phyloP scores from a whole-genome alignment of 53 echinoderm and acorn worm genomes.

The Paracentrotus lividus region DNA sequence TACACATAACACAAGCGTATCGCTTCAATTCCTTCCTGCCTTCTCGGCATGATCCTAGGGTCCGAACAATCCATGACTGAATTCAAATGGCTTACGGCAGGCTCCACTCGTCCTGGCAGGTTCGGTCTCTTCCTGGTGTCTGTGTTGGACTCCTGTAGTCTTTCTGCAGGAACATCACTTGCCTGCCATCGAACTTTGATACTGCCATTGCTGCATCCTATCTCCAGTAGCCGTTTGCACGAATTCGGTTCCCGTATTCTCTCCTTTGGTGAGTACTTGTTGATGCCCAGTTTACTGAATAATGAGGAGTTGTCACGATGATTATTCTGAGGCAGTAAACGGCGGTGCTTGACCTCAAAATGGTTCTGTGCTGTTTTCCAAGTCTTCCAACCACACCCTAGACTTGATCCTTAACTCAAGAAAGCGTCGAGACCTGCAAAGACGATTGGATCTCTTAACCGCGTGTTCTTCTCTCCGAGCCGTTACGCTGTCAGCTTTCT shows the following conservation, averaged over 20 bases:
- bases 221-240: slow-evolving; percentile 75
- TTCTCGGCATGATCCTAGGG: slow-evolving; percentile 70
- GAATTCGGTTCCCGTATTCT: slow-evolving; percentile 72
- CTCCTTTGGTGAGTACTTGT: slow-evolving; percentile 75
- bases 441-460: not conserved
- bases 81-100: slow-evolving; percentile 79
- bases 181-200: slow-evolving; percentile 41
- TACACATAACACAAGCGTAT: slow-evolving; percentile 76
- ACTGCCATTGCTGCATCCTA: slow-evolving; percentile 69
- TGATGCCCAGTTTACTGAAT: slow-evolving; percentile 69
- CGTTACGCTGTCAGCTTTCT: not conserved
- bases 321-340: slow-evolving; percentile 67
- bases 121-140: slow-evolving; percentile 78
- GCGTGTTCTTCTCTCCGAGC: not conserved
- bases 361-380: slow-evolving; percentile 25
- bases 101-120: slow-evolving; percentile 76
- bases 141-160: slow-evolving; percentile 54
- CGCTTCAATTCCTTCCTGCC: slow-evolving; percentile 74
- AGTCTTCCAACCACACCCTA: slow-evolving; percentile 78
- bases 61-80: slow-evolving; percentile 75
- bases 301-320: slow-evolving; percentile 75
- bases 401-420: slow-evolving; percentile 50
- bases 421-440: slow-evolving; percentile 70
- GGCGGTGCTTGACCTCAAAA: slow-evolving; percentile 70
- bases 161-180: slow-evolving; percentile 71